Conservation (phyloP, 1,140 invertebrate genomes). For the Dendrolimus punctatus region DNA sequence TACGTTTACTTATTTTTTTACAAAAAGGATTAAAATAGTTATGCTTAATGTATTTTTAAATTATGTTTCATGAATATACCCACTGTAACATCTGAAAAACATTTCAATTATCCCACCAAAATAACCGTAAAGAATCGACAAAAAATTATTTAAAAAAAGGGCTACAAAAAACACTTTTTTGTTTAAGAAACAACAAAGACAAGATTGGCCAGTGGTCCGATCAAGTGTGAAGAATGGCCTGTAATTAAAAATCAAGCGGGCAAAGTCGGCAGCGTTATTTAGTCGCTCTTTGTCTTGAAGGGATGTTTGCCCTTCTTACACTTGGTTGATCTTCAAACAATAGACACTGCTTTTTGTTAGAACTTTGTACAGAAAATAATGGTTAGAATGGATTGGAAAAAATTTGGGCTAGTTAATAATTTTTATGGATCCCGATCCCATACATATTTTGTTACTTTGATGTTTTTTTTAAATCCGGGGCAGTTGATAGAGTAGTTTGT, state of each 20-base stretch:
- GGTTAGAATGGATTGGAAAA: no score
- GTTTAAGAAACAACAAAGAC: conserved; percentile 57
- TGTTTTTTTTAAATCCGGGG: no score
- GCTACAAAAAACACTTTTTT: conserved; percentile 45
- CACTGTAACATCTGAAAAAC: conserved; percentile 24
- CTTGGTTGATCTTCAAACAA: conserved; percentile 45
- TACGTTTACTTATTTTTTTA: no score
- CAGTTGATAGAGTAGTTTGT: no score
- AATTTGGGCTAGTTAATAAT: no score
- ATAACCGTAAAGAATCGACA: conserved; percentile 53
- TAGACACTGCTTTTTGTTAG: conserved; percentile 13
- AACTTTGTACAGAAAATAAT: no score
- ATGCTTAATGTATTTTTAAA: no score
- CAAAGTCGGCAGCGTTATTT: conserved; percentile 42
- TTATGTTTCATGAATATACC: no score
- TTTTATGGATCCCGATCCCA: no score
- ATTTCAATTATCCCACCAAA: conserved; percentile 51
- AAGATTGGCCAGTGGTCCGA: conserved; percentile 48
- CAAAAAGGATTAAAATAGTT: no score
- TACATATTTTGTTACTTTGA: no score
- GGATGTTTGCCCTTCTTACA: conserved; percentile 39
- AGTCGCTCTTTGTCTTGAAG: conserved; percentile 25
- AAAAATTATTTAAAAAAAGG: conserved; percentile 40
- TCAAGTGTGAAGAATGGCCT: conserved; percentile 57
- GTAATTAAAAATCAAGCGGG: conserved; percentile 66